Conservation (phyloP, 2,888 invertebrate genomes). For the Pandemis corylana region DNA sequence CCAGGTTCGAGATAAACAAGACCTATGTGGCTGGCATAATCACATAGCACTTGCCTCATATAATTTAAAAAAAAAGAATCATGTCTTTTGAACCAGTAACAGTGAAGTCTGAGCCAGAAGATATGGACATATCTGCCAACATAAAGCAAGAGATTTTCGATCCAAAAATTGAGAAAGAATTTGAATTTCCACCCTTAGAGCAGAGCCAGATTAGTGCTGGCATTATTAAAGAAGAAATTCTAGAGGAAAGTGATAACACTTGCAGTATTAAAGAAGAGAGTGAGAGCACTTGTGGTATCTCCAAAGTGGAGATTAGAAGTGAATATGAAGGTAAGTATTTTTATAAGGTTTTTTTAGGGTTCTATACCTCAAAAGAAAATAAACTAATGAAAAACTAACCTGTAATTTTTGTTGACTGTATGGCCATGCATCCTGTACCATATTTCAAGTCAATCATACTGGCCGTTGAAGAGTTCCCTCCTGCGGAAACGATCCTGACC, state of each 20-base stretch:
- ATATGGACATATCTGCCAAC: neutral
- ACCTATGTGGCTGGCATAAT: no score
- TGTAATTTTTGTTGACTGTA: no score
- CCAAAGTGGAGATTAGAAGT: neutral
- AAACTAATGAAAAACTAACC: no score
- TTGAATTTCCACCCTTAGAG: neutral
- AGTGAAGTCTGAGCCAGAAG: neutral
- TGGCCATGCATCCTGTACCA: no score
- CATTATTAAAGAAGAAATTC: neutral
- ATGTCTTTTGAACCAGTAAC: conserved; percentile 1
- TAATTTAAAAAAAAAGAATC: neutral
- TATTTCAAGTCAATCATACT: no score
- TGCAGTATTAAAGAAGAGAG: neutral
- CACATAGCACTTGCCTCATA: no score
- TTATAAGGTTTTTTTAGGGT: neutral
- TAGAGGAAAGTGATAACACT: no score
- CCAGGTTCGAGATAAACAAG: no score
- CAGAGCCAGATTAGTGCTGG: neutral
- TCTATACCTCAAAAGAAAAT: no score
- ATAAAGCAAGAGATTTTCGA: neutral
- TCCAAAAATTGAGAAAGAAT: neutral
- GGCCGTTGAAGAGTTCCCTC: no score
- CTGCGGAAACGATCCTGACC: no score
- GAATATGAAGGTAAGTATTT: neutral
- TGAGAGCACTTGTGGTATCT: no score